Percentiles rank a stretch among this genome's conserved stretches.
These are phyloP conservation scores for Macrophya alboannulata DNA, from an alignment of 2,888 invertebrate species.

Conservation along the genomic window DNA sequence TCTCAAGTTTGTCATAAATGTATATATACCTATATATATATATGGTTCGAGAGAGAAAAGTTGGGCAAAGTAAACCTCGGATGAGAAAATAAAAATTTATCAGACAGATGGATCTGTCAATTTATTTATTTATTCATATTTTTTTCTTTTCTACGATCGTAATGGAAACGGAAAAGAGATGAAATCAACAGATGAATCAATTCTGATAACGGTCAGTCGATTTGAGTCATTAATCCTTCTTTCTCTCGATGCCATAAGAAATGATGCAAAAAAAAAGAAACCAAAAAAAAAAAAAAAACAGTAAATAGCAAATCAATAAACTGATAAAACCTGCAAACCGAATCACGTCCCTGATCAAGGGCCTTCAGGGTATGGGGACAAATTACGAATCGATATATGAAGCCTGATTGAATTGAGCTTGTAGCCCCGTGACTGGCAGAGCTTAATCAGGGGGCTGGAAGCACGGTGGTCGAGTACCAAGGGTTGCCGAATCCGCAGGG, in stretches of 20 bases:
- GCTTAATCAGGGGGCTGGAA: conserved; percentile 12
- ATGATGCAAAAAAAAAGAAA: neutral
- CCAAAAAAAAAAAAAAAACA: neutral
- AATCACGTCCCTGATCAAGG: neutral
- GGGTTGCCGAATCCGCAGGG: neutral
- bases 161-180: neutral
- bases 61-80: neutral
- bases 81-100: neutral
- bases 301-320: neutral
- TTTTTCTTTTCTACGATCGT: neutral
- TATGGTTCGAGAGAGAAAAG: neutral
- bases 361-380: neutral
- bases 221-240: neutral
- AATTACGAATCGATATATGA: conserved; percentile 17
- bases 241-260: neutral
- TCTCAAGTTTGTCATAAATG: conserved; percentile 19
- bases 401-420: conserved; percentile 13
- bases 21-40: too few relatives aligned
- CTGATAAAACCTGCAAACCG: neutral
- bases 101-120: neutral
- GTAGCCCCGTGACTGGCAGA: neutral
- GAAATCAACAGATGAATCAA: neutral
- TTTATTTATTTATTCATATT: neutral
- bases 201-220: neutral
- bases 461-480: neutral